A percentile compares a stretch with the other conserved stretches of the same genome.
These are phyloP conservation scores for Ophiothrix spiculata DNA, from an alignment of 35 echinoderm and acorn worm genomes.

Conservation along the genomic window DNA sequence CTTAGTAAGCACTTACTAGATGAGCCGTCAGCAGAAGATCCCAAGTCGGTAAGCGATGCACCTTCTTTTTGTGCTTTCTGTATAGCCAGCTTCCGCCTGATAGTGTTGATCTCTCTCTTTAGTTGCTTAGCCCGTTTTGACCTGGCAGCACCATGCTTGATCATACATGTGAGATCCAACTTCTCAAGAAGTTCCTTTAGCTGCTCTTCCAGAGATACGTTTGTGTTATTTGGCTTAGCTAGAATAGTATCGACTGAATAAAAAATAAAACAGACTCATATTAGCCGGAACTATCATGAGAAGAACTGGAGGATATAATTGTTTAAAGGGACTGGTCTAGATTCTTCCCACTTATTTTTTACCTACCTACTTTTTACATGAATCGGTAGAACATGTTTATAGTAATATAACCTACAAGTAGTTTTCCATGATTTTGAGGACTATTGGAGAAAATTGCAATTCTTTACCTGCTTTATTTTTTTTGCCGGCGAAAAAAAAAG, in stretches of 20 bases:
- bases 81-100: slow-evolving; percentile 70
- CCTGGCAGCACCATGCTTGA: slow-evolving; percentile 78
- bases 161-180: slow-evolving; percentile 84
- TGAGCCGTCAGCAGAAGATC: slow-evolving; percentile 59
- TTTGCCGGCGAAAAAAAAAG: no score
- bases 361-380: no score
- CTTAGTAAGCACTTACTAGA: slow-evolving; percentile 44
- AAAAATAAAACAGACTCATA: neutral
- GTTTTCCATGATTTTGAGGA: no score
- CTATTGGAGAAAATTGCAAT: no score
- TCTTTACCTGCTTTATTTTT: no score
- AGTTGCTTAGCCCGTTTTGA: slow-evolving; percentile 92
- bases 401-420: no score
- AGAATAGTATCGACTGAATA: slow-evolving; percentile 77
- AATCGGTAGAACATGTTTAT: no score
- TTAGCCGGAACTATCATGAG: neutral
- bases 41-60: neutral
- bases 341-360: no score
- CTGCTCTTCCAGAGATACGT: slow-evolving; percentile 90
- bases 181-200: slow-evolving; percentile 83
- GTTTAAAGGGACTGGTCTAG: no score
- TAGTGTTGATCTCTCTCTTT: slow-evolving; percentile 82
- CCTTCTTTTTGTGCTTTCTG: slow-evolving; percentile 51
- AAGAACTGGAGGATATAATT: neutral
- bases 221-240: slow-evolving; percentile 67